Conservation (phyloP, 2,113 vertebrate species). For the Rhinolophus sinicus region DNA sequence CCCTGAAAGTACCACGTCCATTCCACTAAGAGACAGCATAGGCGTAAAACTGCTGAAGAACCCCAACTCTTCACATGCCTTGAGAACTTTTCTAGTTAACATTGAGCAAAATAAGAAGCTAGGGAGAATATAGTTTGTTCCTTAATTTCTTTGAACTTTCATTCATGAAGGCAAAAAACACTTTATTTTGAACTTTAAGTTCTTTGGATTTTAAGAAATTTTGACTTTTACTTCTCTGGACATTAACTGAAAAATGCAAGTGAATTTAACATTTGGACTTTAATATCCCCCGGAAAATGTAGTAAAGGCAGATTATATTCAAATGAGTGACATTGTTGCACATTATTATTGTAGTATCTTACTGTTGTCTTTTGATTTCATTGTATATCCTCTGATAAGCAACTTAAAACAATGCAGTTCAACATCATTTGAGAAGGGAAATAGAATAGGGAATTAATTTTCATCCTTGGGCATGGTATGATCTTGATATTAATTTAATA, state of each 20-base stretch:
- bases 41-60: slow-evolving; percentile 31
- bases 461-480: background rate
- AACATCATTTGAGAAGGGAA: slow-evolving; percentile 36
- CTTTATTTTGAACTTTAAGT: slow-evolving; percentile 44
- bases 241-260: slow-evolving; percentile 42
- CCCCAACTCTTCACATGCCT: background rate
- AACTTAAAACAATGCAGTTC: slow-evolving; percentile 3
- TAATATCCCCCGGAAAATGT: slow-evolving; percentile 47
- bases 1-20: background rate
- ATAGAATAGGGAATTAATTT: slow-evolving; percentile 13
- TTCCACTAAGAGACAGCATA: background rate
- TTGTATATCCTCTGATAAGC: background rate
- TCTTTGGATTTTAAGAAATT: slow-evolving; percentile 34
- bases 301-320: slow-evolving; percentile 1
- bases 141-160: slow-evolving; percentile 51
- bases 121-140: background rate
- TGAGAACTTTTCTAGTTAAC: slow-evolving; percentile 40
- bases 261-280: slow-evolving; percentile 29
- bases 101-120: background rate
- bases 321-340: slow-evolving; percentile 18
- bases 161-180: background rate
- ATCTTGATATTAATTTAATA: background rate
- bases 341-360: background rate
- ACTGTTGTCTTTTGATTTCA: slow-evolving; percentile 39
- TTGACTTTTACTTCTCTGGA: slow-evolving; percentile 35